These are phyloP conservation scores for Caenorhabditis sp. DNA, from an alignment of 2,888 invertebrate genomes.

Conservation along the genomic window DNA sequence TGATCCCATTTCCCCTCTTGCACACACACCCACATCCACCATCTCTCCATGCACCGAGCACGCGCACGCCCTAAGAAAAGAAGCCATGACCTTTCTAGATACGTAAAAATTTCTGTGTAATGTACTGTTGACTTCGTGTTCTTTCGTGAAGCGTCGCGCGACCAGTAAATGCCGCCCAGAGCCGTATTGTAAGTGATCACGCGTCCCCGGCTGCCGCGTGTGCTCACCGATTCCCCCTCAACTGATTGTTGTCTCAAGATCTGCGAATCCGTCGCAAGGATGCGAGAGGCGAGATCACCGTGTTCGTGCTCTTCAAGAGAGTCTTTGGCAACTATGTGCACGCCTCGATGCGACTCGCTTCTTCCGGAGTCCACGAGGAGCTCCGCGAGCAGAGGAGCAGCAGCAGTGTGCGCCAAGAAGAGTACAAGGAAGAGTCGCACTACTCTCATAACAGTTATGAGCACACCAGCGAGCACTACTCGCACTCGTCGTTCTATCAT, in stretches of 20 bases:
- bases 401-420: slow-evolving; percentile 15
- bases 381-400: slow-evolving; percentile 17
- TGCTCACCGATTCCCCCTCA: not conserved
- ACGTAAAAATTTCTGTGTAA: slow-evolving; percentile 15
- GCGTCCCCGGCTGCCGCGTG: slow-evolving; percentile 28
- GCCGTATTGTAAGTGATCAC: slow-evolving; percentile 25
- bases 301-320: slow-evolving; percentile 58
- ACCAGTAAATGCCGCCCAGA: slow-evolving; percentile 2
- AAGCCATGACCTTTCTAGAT: slow-evolving; percentile 33
- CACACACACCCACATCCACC: slow-evolving; percentile 36
- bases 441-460: slow-evolving; percentile 39
- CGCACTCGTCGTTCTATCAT: slow-evolving; percentile 42
- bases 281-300: slow-evolving; percentile 56
- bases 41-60: slow-evolving; percentile 56
- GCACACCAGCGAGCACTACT: slow-evolving; percentile 43
- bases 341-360: slow-evolving; percentile 49
- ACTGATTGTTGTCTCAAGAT: slow-evolving; percentile 49
- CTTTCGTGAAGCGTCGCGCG: slow-evolving; percentile 47
- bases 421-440: slow-evolving; percentile 30
- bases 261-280: slow-evolving; percentile 59
- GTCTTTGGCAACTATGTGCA: slow-evolving; percentile 60
- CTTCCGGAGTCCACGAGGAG: slow-evolving; percentile 32
- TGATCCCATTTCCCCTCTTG: slow-evolving; percentile 4
- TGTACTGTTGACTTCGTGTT: not conserved
- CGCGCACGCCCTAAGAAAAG: slow-evolving; percentile 33